These are phyloP conservation scores for Sarcophaga variegata DNA, from an alignment of 2,888 invertebrate genomes.

Conservation along the genomic window DNA sequence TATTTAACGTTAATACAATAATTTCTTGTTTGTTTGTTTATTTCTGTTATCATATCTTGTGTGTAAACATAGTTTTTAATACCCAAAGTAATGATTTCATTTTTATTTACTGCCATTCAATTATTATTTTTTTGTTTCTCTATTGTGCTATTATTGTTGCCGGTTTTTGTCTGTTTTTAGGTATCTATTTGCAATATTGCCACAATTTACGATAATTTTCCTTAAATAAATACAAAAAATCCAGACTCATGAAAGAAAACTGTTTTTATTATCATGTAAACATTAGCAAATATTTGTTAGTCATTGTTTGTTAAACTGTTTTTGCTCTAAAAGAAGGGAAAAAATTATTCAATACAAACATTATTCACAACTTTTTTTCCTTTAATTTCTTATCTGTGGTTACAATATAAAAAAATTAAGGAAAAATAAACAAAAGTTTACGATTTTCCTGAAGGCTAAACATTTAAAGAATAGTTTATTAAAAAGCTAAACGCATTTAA, in stretches of 20 bases:
- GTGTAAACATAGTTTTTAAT: slow-evolving; percentile 6
- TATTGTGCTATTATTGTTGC: neutral
- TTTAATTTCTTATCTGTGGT: no score
- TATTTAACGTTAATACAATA: neutral
- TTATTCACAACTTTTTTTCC: no score
- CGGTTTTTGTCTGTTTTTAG: neutral
- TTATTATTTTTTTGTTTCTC: neutral
- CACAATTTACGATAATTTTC: slow-evolving; percentile 20
- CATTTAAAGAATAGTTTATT: no score
- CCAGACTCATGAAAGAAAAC: neutral
- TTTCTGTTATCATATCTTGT: no score
- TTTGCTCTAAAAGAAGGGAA: neutral
- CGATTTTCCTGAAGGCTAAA: no score
- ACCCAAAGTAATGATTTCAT: slow-evolving; percentile 33
- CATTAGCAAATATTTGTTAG: slow-evolving; percentile 14
- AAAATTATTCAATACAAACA: no score
- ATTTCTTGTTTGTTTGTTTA: slow-evolving; percentile 23
- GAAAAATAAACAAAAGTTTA: no score
- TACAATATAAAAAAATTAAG: no score
- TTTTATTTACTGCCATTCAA: slow-evolving; percentile 32
- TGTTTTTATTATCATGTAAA: neutral
- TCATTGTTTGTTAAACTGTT: slow-evolving; percentile 6
- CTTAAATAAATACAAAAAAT: neutral
- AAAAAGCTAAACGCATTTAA: no score
- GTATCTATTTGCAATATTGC: neutral